Evolutionary conservation across 2,113 vertebrate species (phyloP), one percentile per base, ranked within the genome.

Genomic region (Hipposideros armiger): DNA sequence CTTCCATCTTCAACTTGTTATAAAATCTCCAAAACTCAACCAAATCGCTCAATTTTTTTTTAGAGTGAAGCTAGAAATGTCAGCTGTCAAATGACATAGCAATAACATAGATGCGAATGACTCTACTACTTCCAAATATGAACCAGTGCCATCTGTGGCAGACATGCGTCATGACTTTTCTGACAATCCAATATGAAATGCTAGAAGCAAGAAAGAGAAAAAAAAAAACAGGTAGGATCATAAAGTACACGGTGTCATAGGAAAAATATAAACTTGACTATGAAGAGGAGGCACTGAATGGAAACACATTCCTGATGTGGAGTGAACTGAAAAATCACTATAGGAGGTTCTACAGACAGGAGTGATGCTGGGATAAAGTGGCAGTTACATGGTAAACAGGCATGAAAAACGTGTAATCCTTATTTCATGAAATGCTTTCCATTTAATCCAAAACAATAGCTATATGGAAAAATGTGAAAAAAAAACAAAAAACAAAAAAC

Each of bases 401-500:
- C 5, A 10, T 6, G 47, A 13, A 73, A 45, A 80, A 54, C 3
- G 60, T 26, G 28, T 0, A 90, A 52, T 45, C n/a, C 14, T 47
- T 76, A 56, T 74, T 86, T 74, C 3, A 52, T n/a, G 16, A 91
- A 77, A 81, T 30, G 8, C 3, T 64, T 94, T 85, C 22, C 42
- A 69, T 58, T 93, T 85, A 91, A 92, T 69, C 11, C 19, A 80
- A 95, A 95, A 84, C 11, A 94, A 66, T 42, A 50, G 1, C 11
- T 62, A 66, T 7, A 11, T 47, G 19, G 11, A 56, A 93, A 32
- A 36, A 1, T 17, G 3, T 22, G 20, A 60, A 17, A 92, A 73
- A 87, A 96, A 74, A 95, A 95, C 80, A 8, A 94, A 60, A 36
- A 45, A 1, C 8, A 67, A 66, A 80, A 95, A 95, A 84, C 11